Evolutionary conservation across 2,888 invertebrate genomes (phyloP), one percentile per base, ranked within the genome.

Genomic region (Noctua pronuba): DNA sequence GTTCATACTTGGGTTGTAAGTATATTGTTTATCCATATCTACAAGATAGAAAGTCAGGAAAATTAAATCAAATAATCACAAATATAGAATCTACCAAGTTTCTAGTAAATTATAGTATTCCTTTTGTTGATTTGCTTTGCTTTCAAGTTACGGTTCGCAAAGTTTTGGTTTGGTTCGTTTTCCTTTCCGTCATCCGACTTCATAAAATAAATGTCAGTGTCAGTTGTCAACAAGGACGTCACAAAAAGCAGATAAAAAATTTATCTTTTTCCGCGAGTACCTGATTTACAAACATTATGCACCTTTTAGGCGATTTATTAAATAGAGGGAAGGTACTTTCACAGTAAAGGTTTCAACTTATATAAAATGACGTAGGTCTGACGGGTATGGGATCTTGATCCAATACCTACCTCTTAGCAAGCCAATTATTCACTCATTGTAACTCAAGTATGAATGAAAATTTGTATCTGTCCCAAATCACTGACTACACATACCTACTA

Each of bases 1-100:
- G 60, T 84, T 91, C 94, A 91, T 92, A 94, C 94, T 94, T 86
- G 94, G 84, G 79, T 92, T 89, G 78, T 90, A 93, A 69, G 92
- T 87, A 81, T 89, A 88, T 67, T 83, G 76, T 85, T 92, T 92
- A 70, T 94, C 92, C 94, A 94, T 94, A 49, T 73, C 79, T 87
- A 75, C 11, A 31, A 80, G 64, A 80, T 65, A 75, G 69, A 65
- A 78, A 79, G 49, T 68, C 71, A 71, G 60, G 67, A 77, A 76
- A 73, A 70, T 72, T n/a, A 69, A 79, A 82, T 68, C 72, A 72
- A 76, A 66, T 41, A 79, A 67, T 75, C 58, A 83, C 46, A 78
- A 82, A 86, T 71, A 78, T 69, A 75, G 66, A 58, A 77, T 80
- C 81, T 88, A 88, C 77, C 88, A 66, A 77, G 46, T 55, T 75